Conservation (phyloP, 2,797 vertebrate genomes). For the Eidolon dupreanum region DNA sequence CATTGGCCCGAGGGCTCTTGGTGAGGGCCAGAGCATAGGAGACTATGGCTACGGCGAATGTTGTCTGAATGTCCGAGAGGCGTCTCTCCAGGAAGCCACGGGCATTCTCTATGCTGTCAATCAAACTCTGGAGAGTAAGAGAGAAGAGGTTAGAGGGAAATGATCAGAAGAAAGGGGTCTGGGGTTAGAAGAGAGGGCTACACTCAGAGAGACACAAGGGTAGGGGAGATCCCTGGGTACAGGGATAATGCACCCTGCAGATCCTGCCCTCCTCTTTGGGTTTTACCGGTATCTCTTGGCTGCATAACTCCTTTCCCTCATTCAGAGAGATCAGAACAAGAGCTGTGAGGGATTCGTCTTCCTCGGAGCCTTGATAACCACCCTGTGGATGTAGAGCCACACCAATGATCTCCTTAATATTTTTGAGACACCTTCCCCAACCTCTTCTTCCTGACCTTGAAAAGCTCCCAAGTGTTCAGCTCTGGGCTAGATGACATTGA, state of each 20-base stretch:
- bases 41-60: slow-evolving; percentile 35
- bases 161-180: background rate
- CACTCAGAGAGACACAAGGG: background rate
- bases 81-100: slow-evolving; percentile 47
- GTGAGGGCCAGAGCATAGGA: slow-evolving; percentile 69
- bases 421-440: background rate
- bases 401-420: background rate
- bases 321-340: slow-evolving; percentile 59
- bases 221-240: background rate
- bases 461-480: background rate
- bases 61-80: slow-evolving; percentile 3
- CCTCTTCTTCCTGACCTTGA: background rate
- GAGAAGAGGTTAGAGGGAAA: background rate
- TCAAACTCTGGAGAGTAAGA: slow-evolving; percentile 40
- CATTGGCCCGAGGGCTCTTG: slow-evolving; percentile 5
- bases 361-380: slow-evolving; percentile 49
- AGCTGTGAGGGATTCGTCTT: slow-evolving; percentile 55
- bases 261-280: background rate
- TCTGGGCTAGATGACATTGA: background rate
- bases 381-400: slow-evolving; percentile 21
- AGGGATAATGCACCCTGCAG: background rate
- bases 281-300: background rate
- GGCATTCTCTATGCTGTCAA: slow-evolving; percentile 1
- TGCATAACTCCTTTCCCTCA: slow-evolving; percentile 23
- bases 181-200: background rate